Percentiles rank a stretch among this genome's conserved stretches.
phyloP scores from a whole-genome alignment of 1,140 invertebrate genomes.

The Acromyrmex echinatior region DNA sequence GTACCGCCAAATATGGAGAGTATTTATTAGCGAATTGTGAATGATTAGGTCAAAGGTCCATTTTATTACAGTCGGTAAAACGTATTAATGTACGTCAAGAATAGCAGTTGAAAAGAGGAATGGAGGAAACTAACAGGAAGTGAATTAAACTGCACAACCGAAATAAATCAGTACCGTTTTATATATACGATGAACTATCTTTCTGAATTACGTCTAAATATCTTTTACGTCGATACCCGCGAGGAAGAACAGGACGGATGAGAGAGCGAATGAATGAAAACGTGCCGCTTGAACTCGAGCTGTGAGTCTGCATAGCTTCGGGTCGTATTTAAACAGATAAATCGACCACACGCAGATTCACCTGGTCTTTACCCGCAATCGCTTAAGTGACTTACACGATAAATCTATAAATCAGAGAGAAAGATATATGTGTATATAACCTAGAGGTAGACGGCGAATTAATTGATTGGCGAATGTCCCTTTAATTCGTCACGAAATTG shows the following conservation, averaged over 20 bases:
- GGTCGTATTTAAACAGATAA: conserved; percentile 73
- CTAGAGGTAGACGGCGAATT: neutral
- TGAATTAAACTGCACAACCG: neutral
- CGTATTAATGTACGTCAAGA: neutral
- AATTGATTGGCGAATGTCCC: neutral
- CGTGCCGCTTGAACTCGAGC: conserved; percentile 52
- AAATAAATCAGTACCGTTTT: neutral
- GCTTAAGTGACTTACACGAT: conserved; percentile 43
- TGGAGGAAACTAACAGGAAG: neutral
- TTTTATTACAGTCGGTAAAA: conserved; percentile 5
- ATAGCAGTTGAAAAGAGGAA: neutral
- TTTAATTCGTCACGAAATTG: neutral
- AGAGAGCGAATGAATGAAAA: conserved; percentile 28
- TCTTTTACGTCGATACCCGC: conserved; percentile 22
- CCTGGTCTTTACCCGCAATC: conserved; percentile 53
- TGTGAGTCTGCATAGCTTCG: conserved; percentile 52
- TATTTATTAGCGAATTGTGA: neutral
- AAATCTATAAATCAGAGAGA: conserved; percentile 33
- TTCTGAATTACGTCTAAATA: neutral
- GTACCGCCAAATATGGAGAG: neutral
- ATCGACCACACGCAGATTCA: conserved; percentile 40
- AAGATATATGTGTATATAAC: neutral
- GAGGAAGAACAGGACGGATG: conserved; percentile 15
- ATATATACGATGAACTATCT: neutral
- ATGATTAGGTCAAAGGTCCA: neutral